Conservation (phyloP, 2,797 vertebrate species). For the Darevskia mixta region DNA sequence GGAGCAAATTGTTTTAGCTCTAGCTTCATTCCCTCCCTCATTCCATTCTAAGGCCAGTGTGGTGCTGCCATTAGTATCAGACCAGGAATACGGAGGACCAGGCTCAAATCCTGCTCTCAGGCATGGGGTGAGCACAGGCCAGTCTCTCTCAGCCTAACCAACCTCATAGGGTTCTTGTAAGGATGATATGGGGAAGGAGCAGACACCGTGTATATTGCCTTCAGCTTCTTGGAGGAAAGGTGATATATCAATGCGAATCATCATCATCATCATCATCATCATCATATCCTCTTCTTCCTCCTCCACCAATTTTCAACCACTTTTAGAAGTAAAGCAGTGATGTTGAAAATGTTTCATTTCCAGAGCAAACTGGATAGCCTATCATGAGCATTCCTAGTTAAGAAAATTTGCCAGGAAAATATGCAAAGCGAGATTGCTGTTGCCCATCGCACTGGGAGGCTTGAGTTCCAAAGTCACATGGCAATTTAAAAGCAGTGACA, state of each 20-base stretch:
- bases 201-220: too few relatives aligned
- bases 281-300: too few relatives aligned
- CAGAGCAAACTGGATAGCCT: neutral
- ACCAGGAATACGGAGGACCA: neutral
- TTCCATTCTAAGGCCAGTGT: too few relatives aligned
- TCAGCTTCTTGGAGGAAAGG: neutral
- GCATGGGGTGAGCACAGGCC: neutral
- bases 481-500: conserved; percentile 28
- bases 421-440: too few relatives aligned
- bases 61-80: too few relatives aligned
- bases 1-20: too few relatives aligned
- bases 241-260: neutral
- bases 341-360: neutral
- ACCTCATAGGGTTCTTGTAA: neutral
- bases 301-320: neutral
- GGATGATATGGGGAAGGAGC: neutral
- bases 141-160: neutral
- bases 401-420: neutral
- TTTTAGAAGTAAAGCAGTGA: neutral
- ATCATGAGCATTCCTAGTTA: neutral
- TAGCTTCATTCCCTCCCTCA: too few relatives aligned
- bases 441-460: neutral
- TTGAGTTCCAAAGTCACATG: conserved; percentile 21
- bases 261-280: too few relatives aligned
- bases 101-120: neutral